A percentile compares a stretch with the other conserved stretches of the same genome.
Evolutionary conservation across 2,113 vertebrate species (phyloP).

Genomic region (Chamaetylas fuelleborni): DNA sequence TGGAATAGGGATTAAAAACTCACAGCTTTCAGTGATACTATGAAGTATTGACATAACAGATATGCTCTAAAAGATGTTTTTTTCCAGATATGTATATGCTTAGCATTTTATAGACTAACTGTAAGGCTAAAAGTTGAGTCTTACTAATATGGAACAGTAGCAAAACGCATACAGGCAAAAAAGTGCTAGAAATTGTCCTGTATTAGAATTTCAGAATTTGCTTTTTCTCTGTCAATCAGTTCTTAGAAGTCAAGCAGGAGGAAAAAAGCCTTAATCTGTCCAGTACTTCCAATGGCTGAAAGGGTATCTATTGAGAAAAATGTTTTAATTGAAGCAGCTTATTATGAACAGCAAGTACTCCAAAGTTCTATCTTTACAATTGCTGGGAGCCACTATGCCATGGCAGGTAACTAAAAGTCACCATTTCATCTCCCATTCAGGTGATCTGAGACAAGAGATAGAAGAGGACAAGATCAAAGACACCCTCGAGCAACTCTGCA

Average conservation of each 20-base stretch:
- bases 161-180: not conserved
- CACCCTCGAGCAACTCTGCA: constrained; percentile 74
- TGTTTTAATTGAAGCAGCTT: not conserved
- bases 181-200: not conserved
- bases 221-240: not conserved
- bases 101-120: not conserved
- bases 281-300: not conserved
- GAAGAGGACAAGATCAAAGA: constrained; percentile 78
- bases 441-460: constrained; percentile 80
- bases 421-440: not conserved
- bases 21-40: not conserved
- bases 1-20: not conserved
- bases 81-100: not conserved
- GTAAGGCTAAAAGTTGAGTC: not conserved
- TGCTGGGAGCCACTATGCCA: not conserved
- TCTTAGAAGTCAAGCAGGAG: not conserved
- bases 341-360: not conserved
- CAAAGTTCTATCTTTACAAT: not conserved
- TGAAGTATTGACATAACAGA: not conserved
- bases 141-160: not conserved
- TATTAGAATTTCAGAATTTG: not conserved
- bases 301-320: not conserved
- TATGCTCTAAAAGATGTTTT: not conserved
- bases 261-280: not conserved
- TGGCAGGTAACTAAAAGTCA: not conserved